Conservation (phyloP, 2,113 vertebrate genomes). For the Plectropomus leopardus region DNA sequence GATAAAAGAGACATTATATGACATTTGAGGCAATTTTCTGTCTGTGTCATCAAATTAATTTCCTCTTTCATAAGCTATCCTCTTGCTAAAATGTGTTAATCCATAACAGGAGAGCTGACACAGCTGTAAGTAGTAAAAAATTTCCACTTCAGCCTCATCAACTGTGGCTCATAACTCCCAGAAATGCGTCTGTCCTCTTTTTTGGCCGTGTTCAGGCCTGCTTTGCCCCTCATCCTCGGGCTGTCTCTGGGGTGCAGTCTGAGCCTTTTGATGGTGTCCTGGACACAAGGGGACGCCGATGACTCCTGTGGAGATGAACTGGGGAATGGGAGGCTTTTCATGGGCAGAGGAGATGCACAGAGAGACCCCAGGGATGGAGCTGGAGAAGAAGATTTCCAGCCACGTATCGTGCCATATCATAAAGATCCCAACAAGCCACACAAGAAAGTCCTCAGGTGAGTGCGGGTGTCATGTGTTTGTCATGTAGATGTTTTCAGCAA, state of each 20-base stretch:
- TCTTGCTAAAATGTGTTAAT: constrained; percentile 2
- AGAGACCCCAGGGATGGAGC: constrained; percentile 65
- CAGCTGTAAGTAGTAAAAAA: neutral
- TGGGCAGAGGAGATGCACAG: constrained; percentile 51
- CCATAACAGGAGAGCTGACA: neutral
- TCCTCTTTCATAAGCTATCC: neutral
- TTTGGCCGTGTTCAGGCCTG: constrained; percentile 90
- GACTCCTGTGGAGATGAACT: constrained; percentile 84
- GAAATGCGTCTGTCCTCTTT: constrained; percentile 89
- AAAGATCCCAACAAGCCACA: constrained; percentile 92
- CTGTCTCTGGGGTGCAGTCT: constrained; percentile 95
- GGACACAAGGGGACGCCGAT: constrained; percentile 89
- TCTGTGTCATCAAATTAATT: neutral
- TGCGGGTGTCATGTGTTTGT: neutral
- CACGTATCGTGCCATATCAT: constrained; percentile 94
- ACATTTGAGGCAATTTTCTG: neutral
- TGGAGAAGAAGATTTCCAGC: constrained; percentile 82
- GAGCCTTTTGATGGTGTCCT: constrained; percentile 94
- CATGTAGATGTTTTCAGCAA: too few relatives aligned
- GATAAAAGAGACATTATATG: constrained; percentile 9
- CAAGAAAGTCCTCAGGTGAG: constrained; percentile 95
- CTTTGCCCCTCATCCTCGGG: constrained; percentile 93
- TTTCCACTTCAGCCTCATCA: constrained; percentile 3
- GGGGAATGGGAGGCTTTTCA: constrained; percentile 74
- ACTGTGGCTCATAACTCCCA: constrained; percentile 13